Conservation (phyloP, 1,140 invertebrate genomes). For the Drosophila burlai region DNA sequence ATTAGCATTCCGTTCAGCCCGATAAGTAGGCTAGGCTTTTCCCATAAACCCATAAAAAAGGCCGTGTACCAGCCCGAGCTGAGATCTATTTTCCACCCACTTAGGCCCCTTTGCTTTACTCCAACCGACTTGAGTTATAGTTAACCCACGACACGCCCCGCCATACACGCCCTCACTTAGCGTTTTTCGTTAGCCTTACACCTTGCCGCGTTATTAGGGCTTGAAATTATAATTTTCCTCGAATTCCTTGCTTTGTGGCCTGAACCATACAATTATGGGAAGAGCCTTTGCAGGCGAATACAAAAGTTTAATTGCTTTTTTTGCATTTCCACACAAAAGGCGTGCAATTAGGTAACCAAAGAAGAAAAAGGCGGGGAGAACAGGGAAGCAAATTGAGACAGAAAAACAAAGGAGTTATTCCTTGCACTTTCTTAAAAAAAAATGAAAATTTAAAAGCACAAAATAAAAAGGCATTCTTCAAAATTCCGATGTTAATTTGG, state of each 20-base stretch:
- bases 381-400: constrained; percentile 34
- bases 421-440: not conserved
- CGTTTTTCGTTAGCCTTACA: constrained; percentile 51
- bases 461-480: not conserved
- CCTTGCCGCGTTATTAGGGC: constrained; percentile 58
- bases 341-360: constrained; percentile 62
- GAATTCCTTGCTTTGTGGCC: constrained; percentile 30
- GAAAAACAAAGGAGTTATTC: constrained; percentile 32
- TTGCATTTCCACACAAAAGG: constrained; percentile 64
- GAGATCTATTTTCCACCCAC: constrained; percentile 42
- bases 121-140: constrained; percentile 34
- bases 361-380: constrained; percentile 5
- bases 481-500: too few species aligned
- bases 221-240: constrained; percentile 70
- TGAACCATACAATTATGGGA: constrained; percentile 64
- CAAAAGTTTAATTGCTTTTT: constrained; percentile 75
- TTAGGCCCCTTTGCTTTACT: constrained; percentile 12
- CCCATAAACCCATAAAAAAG: constrained; percentile 24
- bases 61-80: not conserved
- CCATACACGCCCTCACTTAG: constrained; percentile 44
- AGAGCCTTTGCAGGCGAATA: constrained; percentile 65
- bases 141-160: constrained; percentile 18
- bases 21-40: constrained; percentile 16
- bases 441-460: not conserved
- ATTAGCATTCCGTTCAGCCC: constrained; percentile 3